Percentiles rank a stretch among this genome's conserved stretches.
Evolutionary conservation across 2,113 vertebrate species (phyloP).

Genomic region (Chionis minor): DNA sequence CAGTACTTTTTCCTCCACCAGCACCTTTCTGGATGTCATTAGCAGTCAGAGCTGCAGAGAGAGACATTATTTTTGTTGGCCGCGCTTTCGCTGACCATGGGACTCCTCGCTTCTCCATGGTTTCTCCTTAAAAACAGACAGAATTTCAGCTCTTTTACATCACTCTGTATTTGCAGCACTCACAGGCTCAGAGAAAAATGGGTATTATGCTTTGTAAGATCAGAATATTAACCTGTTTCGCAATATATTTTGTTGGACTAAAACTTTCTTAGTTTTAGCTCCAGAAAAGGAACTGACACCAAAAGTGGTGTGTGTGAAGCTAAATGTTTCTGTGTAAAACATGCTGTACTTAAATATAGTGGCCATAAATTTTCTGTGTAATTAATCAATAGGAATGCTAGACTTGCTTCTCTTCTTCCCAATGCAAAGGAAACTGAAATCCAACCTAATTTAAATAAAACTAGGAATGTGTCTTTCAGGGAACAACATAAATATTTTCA

Average conservation of each 20-base stretch:
- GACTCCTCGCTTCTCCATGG: background rate
- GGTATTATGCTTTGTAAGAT: background rate
- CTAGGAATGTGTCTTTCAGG: background rate
- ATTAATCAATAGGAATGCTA: background rate
- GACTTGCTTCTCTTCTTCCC: background rate
- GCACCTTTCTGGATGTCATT: background rate
- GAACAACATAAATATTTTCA: background rate
- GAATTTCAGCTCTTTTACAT: background rate
- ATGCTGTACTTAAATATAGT: background rate
- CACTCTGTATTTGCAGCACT: background rate
- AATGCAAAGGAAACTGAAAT: background rate
- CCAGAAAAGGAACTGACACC: background rate
- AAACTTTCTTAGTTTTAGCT: background rate
- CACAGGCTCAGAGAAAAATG: background rate
- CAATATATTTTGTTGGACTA: background rate
- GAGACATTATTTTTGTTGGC: background rate
- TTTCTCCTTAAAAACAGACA: background rate
- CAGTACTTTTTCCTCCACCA: background rate
- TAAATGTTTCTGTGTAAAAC: background rate
- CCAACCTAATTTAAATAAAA: background rate
- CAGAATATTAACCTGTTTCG: background rate
- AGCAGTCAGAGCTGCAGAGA: background rate
- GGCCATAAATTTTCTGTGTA: background rate
- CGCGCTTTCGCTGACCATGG: accelerated
- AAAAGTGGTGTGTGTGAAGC: background rate